These are phyloP conservation scores for Harlomillsia oculata DNA, from an alignment of 1,140 invertebrate species.

Conservation along the genomic window DNA sequence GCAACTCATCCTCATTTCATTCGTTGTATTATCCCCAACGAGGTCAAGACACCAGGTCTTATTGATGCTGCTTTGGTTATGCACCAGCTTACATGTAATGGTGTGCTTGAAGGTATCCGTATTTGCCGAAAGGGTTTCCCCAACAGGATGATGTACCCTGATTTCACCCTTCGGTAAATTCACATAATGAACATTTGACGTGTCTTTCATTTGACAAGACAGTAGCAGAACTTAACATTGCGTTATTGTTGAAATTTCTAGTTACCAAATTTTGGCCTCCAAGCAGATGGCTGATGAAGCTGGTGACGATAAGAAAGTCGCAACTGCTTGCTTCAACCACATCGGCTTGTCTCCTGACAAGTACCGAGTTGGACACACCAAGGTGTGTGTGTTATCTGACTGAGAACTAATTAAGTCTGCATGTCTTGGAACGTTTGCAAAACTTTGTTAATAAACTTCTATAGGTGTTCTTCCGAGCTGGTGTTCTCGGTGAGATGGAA, in stretches of 20 bases:
- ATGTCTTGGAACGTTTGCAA: neutral
- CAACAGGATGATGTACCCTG: conserved; percentile 43
- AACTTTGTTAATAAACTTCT: neutral
- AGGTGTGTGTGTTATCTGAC: conserved; percentile 48
- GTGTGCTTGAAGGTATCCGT: conserved; percentile 97
- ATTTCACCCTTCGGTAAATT: conserved; percentile 43
- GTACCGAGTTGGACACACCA: conserved; percentile 95
- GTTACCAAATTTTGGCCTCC: conserved; percentile 96
- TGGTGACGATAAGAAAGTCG: conserved; percentile 65
- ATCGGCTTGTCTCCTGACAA: conserved; percentile 77
- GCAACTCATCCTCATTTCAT: conserved; percentile 56
- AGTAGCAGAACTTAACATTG: too few relatives aligned
- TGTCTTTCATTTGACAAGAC: too few relatives aligned
- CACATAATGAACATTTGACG: too few relatives aligned
- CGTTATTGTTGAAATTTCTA: too few relatives aligned
- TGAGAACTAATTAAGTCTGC: too few relatives aligned
- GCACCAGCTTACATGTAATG: conserved; percentile 99
- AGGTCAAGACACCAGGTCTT: conserved; percentile 54
- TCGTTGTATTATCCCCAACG: conserved; percentile 59
- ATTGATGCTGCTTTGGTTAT: conserved; percentile 98
- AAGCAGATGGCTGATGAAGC: conserved; percentile 76
- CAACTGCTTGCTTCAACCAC: conserved; percentile 71
- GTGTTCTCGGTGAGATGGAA: conserved; percentile 57
- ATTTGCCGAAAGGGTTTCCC: conserved; percentile 64
- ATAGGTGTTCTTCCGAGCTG: conserved; percentile 59